A percentile compares a stretch with the other conserved stretches of the same genome.
Evolutionary conservation across 2,113 vertebrate genomes (phyloP).

Genomic region (Oncorhynchus masou): DNA sequence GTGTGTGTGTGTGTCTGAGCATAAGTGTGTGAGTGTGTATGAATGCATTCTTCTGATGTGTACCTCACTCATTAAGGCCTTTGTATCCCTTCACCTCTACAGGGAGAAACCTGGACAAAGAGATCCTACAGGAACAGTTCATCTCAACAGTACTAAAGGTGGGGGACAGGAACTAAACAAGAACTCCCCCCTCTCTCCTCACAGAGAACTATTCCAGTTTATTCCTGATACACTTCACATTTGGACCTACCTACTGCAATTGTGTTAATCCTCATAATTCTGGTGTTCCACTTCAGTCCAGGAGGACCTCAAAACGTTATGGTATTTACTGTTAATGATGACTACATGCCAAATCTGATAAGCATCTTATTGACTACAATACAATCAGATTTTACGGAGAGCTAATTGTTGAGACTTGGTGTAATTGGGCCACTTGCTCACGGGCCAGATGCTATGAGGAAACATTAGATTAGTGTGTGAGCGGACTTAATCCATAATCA

Average conservation of each 20-base stretch:
- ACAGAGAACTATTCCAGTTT: slow-evolving; percentile 2
- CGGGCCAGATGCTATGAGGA: background rate
- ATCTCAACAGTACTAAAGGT: slow-evolving; percentile 63
- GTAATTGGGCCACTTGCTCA: too few species aligned
- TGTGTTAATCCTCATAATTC: background rate
- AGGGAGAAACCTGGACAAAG: slow-evolving; percentile 90
- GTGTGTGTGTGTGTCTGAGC: background rate
- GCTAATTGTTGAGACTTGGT: too few species aligned
- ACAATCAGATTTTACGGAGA: too few species aligned
- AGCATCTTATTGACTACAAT: background rate
- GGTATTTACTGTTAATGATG: too few species aligned
- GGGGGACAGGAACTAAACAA: slow-evolving; percentile 21
- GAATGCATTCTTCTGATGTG: background rate
- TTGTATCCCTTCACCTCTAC: slow-evolving; percentile 24
- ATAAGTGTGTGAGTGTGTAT: background rate
- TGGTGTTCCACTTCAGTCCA: background rate
- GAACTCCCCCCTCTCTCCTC: background rate
- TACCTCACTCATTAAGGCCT: background rate
- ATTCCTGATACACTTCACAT: background rate
- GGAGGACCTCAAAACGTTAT: background rate
- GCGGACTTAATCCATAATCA: background rate
- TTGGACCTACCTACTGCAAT: background rate
- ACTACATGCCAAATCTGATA: background rate
- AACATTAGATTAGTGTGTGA: background rate
- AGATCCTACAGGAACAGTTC: slow-evolving; percentile 82